A percentile compares a stretch with the other conserved stretches of the same genome.
Evolutionary conservation across 2,113 vertebrate genomes (phyloP).

Genomic region (Poecilia latipinna): DNA sequence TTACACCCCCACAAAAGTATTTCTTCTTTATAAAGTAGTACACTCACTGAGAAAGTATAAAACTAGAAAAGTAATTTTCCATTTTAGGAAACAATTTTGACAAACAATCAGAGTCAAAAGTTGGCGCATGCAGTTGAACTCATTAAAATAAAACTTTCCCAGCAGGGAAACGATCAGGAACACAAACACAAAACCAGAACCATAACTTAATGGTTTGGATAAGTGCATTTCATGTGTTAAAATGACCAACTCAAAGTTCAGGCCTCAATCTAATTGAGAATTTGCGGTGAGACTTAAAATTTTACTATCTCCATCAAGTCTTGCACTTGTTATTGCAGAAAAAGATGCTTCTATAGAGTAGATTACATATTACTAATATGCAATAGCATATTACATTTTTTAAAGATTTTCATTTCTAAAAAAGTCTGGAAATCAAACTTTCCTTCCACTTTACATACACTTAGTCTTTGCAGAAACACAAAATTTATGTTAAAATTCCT

Average conservation of each 20-base stretch:
- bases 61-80: background rate
- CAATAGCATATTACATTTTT: no score
- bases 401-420: no score
- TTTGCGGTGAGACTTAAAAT: background rate
- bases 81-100: no score
- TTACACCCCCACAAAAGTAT: no score
- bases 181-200: background rate
- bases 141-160: background rate
- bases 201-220: background rate
- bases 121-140: background rate
- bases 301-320: background rate
- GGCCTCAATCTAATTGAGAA: slow-evolving; percentile 40
- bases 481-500: no score
- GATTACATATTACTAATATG: no score
- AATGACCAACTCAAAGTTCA: slow-evolving; percentile 32
- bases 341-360: no score
- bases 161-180: background rate
- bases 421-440: no score
- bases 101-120: background rate
- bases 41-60: background rate
- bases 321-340: no score
- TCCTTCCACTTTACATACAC: no score
- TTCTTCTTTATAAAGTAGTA: background rate
- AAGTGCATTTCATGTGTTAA: background rate
- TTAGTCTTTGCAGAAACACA: no score